Evolutionary conservation across 2,888 invertebrate genomes (phyloP).

Genomic region (Oscheius onirici): DNA sequence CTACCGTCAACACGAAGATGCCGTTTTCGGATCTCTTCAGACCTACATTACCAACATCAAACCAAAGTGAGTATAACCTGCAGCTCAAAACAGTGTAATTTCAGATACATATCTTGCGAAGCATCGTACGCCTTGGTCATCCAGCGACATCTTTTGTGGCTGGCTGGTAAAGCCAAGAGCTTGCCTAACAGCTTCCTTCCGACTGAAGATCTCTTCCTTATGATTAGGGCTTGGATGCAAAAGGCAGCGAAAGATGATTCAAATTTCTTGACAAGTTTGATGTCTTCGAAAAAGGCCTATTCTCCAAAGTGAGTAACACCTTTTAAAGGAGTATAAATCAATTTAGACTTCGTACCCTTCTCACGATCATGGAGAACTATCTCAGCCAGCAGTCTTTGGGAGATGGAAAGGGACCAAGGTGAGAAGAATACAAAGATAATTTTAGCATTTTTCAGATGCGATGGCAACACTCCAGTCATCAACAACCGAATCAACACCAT

Average conservation of each 20-base stretch:
- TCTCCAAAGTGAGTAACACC: conserved; percentile 42
- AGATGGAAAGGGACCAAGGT: conserved; percentile 47
- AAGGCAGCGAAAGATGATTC: conserved; percentile 49
- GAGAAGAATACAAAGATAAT: too few relatives aligned
- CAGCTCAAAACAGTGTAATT: not conserved
- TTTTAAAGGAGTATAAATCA: too few relatives aligned
- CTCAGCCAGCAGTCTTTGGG: conserved; percentile 58
- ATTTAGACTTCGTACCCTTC: conserved; percentile 57
- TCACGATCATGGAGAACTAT: conserved; percentile 58
- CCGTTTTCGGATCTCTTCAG: conserved; percentile 44
- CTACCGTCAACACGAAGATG: conserved; percentile 39
- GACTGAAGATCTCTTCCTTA: conserved; percentile 42
- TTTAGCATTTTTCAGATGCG: conserved; percentile 36
- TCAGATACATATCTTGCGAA: conserved; percentile 55
- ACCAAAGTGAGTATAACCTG: conserved; percentile 55
- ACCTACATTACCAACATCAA: conserved; percentile 57
- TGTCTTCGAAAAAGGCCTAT: conserved; percentile 50
- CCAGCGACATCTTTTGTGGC: conserved; percentile 36
- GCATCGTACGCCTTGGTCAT: conserved; percentile 55
- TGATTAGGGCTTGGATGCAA: conserved; percentile 41
- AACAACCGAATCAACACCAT: conserved; percentile 60
- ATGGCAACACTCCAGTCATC: conserved; percentile 53
- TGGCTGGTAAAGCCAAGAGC: not conserved
- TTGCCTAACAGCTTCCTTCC: conserved; percentile 35
- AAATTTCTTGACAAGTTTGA: conserved; percentile 41